Evolutionary conservation across 2,797 vertebrate genomes (phyloP).

Genomic region (Thunnus albacares): DNA sequence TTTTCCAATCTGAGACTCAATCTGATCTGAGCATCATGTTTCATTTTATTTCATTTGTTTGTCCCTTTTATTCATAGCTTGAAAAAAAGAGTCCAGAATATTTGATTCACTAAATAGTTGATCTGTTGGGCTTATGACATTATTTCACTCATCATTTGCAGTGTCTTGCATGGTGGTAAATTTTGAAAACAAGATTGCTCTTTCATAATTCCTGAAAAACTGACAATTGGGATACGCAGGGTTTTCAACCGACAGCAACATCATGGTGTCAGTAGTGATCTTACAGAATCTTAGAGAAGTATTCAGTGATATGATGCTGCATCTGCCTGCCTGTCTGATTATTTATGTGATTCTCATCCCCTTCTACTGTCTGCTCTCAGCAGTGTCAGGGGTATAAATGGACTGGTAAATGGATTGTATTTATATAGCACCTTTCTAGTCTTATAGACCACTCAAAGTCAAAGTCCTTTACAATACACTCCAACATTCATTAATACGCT

Average conservation of each 20-base stretch:
- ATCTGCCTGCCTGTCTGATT: constrained; percentile 1
- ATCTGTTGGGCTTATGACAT: neutral
- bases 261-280: neutral
- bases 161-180: neutral
- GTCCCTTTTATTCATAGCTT: too few species aligned
- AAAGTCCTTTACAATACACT: too few species aligned
- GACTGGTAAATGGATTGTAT: too few species aligned
- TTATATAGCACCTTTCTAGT: too few species aligned
- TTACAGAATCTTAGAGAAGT: neutral
- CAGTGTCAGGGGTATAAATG: constrained; percentile 30
- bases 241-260: too few species aligned
- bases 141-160: neutral
- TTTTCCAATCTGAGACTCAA: too few species aligned
- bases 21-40: too few species aligned
- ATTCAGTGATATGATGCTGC: neutral
- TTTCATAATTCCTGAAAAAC: neutral
- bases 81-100: too few species aligned
- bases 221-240: neutral
- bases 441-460: too few species aligned
- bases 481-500: too few species aligned
- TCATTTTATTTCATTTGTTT: too few species aligned
- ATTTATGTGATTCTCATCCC: constrained; percentile 9
- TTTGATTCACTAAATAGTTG: neutral
- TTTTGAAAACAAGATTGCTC: neutral
- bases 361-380: constrained; percentile 5